Conservation (phyloP, 1,140 invertebrate species). For the Eumaeus atala region DNA sequence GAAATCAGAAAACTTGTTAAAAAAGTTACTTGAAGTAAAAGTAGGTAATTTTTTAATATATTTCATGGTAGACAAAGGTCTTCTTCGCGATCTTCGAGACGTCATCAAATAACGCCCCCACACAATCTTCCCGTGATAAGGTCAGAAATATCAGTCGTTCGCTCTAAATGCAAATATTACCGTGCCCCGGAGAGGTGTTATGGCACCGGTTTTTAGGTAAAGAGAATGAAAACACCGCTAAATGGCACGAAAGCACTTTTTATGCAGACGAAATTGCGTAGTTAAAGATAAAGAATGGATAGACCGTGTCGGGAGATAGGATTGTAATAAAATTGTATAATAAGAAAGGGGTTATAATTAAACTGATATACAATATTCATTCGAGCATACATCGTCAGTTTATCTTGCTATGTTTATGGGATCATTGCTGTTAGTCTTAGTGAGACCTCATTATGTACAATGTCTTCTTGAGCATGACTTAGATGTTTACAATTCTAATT, state of each 20-base stretch:
- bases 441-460: too few species aligned
- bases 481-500: too few species aligned
- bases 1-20: too few species aligned
- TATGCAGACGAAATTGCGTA: slow-evolving; percentile 59
- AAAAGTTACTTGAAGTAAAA: too few species aligned
- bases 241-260: slow-evolving; percentile 64
- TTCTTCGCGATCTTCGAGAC: not conserved
- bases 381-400: too few species aligned
- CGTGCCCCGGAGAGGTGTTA: slow-evolving; percentile 65
- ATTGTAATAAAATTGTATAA: slow-evolving; percentile 2
- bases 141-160: slow-evolving; percentile 67
- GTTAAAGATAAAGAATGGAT: slow-evolving; percentile 61
- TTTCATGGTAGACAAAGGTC: not conserved
- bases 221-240: slow-evolving; percentile 63
- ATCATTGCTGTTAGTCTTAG: not conserved
- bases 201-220: slow-evolving; percentile 62
- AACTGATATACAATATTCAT: not conserved
- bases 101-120: slow-evolving; percentile 29
- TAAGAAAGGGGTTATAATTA: slow-evolving; percentile 7
- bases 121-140: slow-evolving; percentile 65
- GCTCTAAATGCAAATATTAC: slow-evolving; percentile 71
- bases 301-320: not conserved
- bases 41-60: too few species aligned
- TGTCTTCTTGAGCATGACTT: too few species aligned
- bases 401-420: slow-evolving; percentile 4